Base-by-base conservation (phyloP, 2,888 invertebrate species). In the Cephalotes varians region DNA sequence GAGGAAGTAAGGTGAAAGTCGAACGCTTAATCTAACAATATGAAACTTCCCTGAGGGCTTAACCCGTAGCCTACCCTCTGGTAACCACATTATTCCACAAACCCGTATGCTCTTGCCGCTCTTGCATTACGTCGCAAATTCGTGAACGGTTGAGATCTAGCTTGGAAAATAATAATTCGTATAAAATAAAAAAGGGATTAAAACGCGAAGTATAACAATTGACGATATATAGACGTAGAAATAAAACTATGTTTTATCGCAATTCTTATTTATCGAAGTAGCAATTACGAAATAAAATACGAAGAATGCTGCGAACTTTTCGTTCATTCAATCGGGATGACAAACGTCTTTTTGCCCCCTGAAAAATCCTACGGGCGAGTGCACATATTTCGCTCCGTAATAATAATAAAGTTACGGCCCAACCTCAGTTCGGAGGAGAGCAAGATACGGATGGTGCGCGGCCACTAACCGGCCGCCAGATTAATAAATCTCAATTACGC, bases 401-500 rank as follows among this genome's bases (percentile, higher is more conserved):
- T 76, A 81, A 79, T 85, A 85, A 88, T 84, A 85, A 87, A 88
- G 84, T 87, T 87, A 86, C 21, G 28, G 56, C 25, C 47, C 62
- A 80, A 84, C 82, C 69, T 67, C 44, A 28, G 47, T 62, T 21
- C 18, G 12, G 54, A 76, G 81, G 80, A 86, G 86, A 87, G 89
- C 85, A 87, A 83, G 88, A 88, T 84, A 88, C 79, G 88, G 31
- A 76, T 71, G 82, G 84, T 87, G 86, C 81, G 86, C 88, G 88
- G 82, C 87, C 87, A 85, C 85, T 67, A 84, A 84, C 76, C 88
- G 86, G 88, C 90, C 91, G 90, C 91, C 85, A 87, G 92, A 93
- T 94, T 94, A 94, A 94, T 94, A 94, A 94, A 94, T 94, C 94
- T 94, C 94, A 94, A 94, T 94, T 94, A 94, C 92, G 92, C 88